Base-by-base conservation (phyloP, 2,797 vertebrate genomes). In the Setipinna tenuifilis region DNA sequence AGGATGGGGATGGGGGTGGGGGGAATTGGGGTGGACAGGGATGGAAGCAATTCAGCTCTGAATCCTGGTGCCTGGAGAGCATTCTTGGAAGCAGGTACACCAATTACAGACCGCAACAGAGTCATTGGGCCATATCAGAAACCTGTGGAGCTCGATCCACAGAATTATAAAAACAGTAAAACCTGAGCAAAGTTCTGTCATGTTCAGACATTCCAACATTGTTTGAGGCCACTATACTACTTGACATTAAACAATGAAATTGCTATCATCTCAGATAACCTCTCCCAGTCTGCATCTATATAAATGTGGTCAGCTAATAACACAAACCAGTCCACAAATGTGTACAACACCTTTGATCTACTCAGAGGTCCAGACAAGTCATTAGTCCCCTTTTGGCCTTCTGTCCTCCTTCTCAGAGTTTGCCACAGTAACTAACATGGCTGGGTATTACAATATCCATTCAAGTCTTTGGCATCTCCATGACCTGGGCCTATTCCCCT, bases 41-140 rank as follows among this genome's bases (percentile, higher is more conserved):
- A 78, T 17, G 41, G 31, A 2, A 21, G 35, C 71, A 44, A 35
- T 31, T 78, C 71, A 44, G 17, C 9, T 35, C 31, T 17, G 17
- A 78, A 19, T 78, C 71, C 71, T 25, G 17, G 28, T 19, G 28
- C 28, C 19, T 4, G 11, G 28, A 35, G 68, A 71, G 9, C 68
- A 44, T 78, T 31, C 71, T 78, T 78, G 71, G 31, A 44, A 78
- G 41, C 71, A 44, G 35, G 71, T 16, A 21, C 71, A 78, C 71
- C 31, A 12, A 35, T 78, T 44, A 31, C 35, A 44, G 68, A 17
- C 68, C 1, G n/a, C 12, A 75, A 75, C 17, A 17, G 9, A 35
- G 71, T 41, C 71, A 41, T 19, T n/a, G 35, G 71, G 71, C 17
- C 31, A 2, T 78, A 44, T 19, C 35, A n/a, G 6, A 44, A 6